Base-by-base conservation (phyloP, 64 coral and sea anemone genomes). In the Exaiptasia diaphana region DNA sequence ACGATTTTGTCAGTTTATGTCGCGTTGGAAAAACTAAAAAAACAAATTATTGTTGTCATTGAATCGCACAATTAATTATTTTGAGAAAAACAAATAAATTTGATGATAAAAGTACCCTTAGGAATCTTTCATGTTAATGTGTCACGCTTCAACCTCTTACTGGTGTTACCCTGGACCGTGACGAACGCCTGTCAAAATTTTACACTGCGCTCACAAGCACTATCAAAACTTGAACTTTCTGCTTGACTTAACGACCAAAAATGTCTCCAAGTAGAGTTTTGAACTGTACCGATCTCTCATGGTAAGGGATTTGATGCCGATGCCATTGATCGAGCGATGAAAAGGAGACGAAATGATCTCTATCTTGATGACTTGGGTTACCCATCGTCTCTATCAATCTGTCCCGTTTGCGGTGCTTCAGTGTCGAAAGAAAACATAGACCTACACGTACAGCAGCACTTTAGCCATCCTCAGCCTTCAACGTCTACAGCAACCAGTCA, bases 371-470 rank as follows among this genome's bases (percentile, higher is more conserved):
- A 95, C 18, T 52, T 84, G 37, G 53, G 68, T 73, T 89, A 88
- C 32, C 67, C 86, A 38, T 84, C 86, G 8, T 84, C 91, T 5
- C 44, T 89, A 28, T 95, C 91, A 35, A 95, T 95, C 21, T 99
- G 95, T 38, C 95, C 95, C 15, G 95, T 99, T 59, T 99, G 95
- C 68, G 89, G 90, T 10, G 63, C 83, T 79, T 88, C 80, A 5
- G 80, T 99, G 12, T 68, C 79, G 8, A 93, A 92, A 48, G 85
- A 99, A 20, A 76, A 88, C 42, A 89, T 99, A 18, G 85, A 82
- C 8, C 60, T 88, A 30, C 95, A 99, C 44, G 90, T 99, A 4
- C 89, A 99, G 43, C 77, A 92, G 4, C 95, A 99, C 54, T 99
- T 99, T 38, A 90, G 63, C 31, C 86, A 88, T 29, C 63, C 48